Conservation (phyloP, 2,888 invertebrate genomes). For the Hyles lineata region DNA sequence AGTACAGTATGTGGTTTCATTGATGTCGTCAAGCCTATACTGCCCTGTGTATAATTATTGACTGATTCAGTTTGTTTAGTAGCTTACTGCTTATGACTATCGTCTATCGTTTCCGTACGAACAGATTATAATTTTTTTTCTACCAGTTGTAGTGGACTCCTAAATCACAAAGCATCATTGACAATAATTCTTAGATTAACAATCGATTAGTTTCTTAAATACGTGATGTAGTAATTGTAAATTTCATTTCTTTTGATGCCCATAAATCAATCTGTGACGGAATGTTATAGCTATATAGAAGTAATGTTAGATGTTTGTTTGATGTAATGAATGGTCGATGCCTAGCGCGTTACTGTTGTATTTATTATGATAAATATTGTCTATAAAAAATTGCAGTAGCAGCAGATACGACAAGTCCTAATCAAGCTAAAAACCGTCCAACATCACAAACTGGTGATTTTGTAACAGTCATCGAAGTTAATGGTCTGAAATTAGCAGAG, state of each 20-base stretch:
- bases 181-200: background rate
- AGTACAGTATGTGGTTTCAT: too few relatives aligned
- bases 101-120: too few relatives aligned
- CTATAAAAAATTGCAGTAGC: conserved; percentile 57
- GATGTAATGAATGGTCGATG: background rate
- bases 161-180: background rate
- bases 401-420: conserved; percentile 75
- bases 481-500: conserved; percentile 88
- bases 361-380: conserved; percentile 4
- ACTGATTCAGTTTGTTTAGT: too few relatives aligned
- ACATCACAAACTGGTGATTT: conserved; percentile 87
- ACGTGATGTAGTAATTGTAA: conserved; percentile 23
- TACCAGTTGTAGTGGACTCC: too few relatives aligned
- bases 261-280: background rate
- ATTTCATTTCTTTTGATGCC: conserved; percentile 24
- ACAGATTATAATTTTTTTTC: too few relatives aligned
- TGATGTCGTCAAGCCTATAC: too few relatives aligned
- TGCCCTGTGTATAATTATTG: too few relatives aligned
- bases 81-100: too few relatives aligned
- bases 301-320: background rate
- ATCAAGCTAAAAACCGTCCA: conserved; percentile 79
- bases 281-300: background rate
- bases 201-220: background rate
- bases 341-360: background rate
- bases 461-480: conserved; percentile 95